phyloP scores from a whole-genome alignment of 1,140 invertebrate genomes.

The Sesamia nonagrioides region DNA sequence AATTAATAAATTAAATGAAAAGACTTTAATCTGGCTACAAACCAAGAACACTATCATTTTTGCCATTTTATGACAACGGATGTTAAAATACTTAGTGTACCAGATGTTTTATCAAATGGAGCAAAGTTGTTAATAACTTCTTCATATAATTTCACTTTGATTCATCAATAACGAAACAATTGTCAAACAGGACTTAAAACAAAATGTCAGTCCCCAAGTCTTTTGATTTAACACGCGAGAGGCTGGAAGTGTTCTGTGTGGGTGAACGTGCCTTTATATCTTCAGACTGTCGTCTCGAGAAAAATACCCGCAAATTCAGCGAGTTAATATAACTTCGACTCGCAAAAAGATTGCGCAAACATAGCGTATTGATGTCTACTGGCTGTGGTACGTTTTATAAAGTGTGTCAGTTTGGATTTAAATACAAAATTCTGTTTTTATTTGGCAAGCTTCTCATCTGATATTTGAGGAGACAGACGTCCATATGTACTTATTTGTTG shows the following conservation, averaged over 20 bases:
- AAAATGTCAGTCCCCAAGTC: not conserved
- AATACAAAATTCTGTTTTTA: no score
- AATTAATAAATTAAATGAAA: no score
- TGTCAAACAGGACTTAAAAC: constrained; percentile 2
- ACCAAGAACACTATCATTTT: no score
- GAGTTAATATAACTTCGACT: constrained; percentile 10
- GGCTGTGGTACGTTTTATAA: not conserved
- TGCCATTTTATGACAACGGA: no score
- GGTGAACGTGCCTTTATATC: not conserved
- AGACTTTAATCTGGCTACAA: no score
- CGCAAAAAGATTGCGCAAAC: not conserved
- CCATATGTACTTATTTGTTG: no score
- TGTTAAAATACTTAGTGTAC: no score
- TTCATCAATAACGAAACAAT: not conserved
- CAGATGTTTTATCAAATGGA: no score
- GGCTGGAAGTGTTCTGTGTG: not conserved
- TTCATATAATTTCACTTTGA: not conserved
- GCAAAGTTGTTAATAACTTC: not conserved
- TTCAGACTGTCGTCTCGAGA: not conserved
- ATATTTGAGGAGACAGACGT: no score
- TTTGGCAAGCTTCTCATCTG: no score
- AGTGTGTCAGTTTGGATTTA: no score
- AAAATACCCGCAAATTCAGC: not conserved
- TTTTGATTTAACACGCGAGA: constrained; percentile 18
- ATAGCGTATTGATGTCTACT: not conserved